Percentiles rank a stretch among this genome's conserved stretches.
Conservation (phyloP, 2,888 invertebrate species). For the Stegophylla sp. region DNA sequence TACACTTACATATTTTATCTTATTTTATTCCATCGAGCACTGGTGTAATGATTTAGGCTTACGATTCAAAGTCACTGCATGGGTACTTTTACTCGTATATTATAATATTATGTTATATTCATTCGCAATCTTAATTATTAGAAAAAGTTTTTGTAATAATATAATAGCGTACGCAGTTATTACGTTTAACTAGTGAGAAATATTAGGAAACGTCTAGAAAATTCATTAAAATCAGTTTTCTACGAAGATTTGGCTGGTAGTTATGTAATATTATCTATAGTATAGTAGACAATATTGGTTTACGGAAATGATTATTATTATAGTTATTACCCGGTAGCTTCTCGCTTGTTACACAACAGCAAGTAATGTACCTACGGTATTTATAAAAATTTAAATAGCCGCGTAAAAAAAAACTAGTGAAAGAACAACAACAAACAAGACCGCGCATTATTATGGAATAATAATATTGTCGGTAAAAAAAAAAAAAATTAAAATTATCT, state of each 20-base stretch:
- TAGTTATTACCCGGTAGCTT: background rate
- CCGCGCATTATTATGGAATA: too few relatives aligned
- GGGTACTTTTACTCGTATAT: background rate
- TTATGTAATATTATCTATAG: background rate
- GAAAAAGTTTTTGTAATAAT: too few relatives aligned
- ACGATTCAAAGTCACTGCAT: too few relatives aligned
- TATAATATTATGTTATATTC: background rate
- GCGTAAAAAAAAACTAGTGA: background rate
- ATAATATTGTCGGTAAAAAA: too few relatives aligned
- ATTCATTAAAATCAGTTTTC: background rate
- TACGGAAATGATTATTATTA: background rate
- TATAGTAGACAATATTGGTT: background rate
- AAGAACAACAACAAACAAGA: background rate
- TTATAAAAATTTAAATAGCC: background rate
- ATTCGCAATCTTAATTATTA: background rate
- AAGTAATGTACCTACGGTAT: background rate
- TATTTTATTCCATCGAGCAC: background rate
- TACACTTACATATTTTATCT: background rate
- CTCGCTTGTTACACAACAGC: background rate
- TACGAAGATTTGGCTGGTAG: background rate
- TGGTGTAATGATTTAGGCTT: too few relatives aligned
- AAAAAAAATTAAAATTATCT: too few relatives aligned
- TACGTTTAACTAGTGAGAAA: too few relatives aligned
- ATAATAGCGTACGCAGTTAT: too few relatives aligned
- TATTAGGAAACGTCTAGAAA: background rate